Conservation (phyloP, 2,797 vertebrate species). For the Carduelis carduelis region DNA sequence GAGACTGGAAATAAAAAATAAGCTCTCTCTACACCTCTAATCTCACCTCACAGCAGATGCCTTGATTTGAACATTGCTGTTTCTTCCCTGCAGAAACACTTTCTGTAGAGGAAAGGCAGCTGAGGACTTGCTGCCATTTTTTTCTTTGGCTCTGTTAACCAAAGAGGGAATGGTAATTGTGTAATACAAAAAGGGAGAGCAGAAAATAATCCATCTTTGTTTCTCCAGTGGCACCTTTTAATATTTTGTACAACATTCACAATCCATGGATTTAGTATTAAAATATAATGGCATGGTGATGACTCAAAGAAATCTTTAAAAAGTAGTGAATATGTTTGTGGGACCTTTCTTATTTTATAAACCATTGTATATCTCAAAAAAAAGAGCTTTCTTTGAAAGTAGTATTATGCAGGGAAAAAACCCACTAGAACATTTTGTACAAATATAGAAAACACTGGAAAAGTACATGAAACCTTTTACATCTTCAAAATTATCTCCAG, state of each 20-base stretch:
- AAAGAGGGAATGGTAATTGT: background rate
- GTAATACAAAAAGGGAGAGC: background rate
- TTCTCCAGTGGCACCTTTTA: background rate
- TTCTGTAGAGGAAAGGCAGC: background rate
- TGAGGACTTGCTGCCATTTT: background rate
- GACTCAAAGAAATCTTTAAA: background rate
- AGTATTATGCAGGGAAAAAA: background rate
- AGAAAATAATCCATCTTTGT: background rate
- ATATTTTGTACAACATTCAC: background rate
- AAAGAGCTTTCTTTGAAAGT: background rate
- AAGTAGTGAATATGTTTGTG: background rate
- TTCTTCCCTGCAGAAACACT: background rate
- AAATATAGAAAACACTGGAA: background rate
- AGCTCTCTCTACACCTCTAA: background rate
- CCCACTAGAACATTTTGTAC: background rate
- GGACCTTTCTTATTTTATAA: background rate
- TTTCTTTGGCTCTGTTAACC: background rate
- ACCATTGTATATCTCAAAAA: background rate
- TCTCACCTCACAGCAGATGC: background rate
- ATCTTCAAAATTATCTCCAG: background rate
- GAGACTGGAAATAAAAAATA: background rate
- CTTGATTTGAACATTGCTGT: background rate
- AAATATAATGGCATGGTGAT: background rate
- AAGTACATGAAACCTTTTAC: background rate
- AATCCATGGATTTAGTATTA: background rate